Conservation (phyloP, 2,113 vertebrate genomes). For the Nothoprocta perdicaria region DNA sequence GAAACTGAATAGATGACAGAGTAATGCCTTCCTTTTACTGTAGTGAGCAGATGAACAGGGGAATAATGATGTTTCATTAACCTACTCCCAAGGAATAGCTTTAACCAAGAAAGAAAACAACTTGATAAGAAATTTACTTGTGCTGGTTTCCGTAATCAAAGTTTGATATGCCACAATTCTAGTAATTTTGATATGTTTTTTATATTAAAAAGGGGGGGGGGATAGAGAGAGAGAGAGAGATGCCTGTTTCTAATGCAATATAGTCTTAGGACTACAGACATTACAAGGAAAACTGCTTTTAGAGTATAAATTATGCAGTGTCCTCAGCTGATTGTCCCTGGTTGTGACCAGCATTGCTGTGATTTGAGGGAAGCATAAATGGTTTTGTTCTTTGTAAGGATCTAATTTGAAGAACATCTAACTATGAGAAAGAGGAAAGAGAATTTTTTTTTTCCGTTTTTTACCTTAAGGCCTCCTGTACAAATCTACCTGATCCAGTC, state of each 20-base stretch:
- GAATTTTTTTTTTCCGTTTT: neutral
- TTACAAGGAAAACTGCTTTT: conserved; percentile 1
- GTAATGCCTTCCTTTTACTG: neutral
- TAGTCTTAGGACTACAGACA: neutral
- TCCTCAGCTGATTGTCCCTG: neutral
- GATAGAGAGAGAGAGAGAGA: neutral
- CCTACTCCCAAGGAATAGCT: neutral
- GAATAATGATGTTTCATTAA: neutral
- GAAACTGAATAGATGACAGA: neutral
- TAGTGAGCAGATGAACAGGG: neutral
- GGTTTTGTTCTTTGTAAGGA: neutral
- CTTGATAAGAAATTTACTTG: neutral
- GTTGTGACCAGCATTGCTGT: neutral
- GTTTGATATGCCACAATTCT: neutral
- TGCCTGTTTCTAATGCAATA: neutral
- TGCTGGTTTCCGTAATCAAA: neutral
- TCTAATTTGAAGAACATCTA: neutral
- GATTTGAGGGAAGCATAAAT: neutral
- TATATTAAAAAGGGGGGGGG: too few relatives aligned
- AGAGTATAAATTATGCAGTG: neutral
- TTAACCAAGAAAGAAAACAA: neutral
- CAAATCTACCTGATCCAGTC: neutral
- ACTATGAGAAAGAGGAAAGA: neutral
- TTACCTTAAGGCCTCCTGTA: neutral
- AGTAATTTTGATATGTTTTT: neutral